phyloP scores from a whole-genome alignment of 2,113 vertebrate genomes.

The Corythoichthys haematopterus region DNA sequence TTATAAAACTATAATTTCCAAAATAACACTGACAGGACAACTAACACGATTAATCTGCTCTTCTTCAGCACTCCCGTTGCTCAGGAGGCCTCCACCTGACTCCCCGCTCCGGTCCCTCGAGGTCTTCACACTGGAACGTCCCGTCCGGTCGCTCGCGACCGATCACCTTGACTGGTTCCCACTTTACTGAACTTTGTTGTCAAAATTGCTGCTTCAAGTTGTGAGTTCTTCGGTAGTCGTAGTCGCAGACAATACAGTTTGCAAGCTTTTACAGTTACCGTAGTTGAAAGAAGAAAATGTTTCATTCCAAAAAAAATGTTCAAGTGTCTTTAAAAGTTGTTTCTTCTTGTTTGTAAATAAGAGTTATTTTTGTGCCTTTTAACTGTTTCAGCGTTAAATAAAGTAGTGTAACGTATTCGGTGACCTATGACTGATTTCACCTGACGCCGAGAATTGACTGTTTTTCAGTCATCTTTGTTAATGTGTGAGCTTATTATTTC shows the following conservation, averaged over 20 bases:
- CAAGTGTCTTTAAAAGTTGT: slow-evolving; percentile 24
- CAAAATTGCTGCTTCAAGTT: slow-evolving; percentile 33
- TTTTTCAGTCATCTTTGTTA: background rate
- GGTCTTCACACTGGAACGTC: slow-evolving; percentile 11
- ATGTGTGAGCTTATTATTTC: no score
- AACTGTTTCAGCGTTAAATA: slow-evolving; percentile 42
- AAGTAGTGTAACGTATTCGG: slow-evolving; percentile 35
- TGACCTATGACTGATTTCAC: background rate
- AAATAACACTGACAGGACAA: no score
- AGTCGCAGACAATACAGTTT: background rate
- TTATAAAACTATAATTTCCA: no score
- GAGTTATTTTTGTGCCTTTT: slow-evolving; percentile 71
- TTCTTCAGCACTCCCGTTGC: slow-evolving; percentile 44
- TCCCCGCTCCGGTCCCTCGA: background rate
- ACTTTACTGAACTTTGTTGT: slow-evolving; percentile 9
- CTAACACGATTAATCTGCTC: background rate
- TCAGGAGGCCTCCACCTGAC: slow-evolving; percentile 54
- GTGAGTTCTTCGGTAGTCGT: slow-evolving; percentile 6
- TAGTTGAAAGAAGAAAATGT: slow-evolving; percentile 11
- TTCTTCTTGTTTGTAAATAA: slow-evolving; percentile 67
- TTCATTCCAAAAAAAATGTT: slow-evolving; percentile 27
- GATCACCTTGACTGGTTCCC: slow-evolving; percentile 13
- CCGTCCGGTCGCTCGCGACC: slow-evolving; percentile 11
- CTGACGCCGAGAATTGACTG: no score
- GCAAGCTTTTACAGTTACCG: slow-evolving; percentile 1